Base-by-base conservation (phyloP, 2,888 invertebrate genomes). In the Sinopyrophorus schimmeli region DNA sequence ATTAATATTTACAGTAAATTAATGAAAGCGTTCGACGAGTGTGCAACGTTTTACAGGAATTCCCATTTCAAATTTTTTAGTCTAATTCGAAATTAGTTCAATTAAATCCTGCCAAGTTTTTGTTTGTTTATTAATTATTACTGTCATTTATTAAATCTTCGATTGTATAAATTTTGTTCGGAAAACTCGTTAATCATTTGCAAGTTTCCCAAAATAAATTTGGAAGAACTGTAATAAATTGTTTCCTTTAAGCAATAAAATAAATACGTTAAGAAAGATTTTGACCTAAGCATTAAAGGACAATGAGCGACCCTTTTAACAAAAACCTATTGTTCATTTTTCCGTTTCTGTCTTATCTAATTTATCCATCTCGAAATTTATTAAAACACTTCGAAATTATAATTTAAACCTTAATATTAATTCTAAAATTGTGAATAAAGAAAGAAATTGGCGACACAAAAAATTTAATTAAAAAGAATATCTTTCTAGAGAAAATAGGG, bases 261-360 rank as follows among this genome's bases (percentile, higher is more conserved):
- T 30, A 30, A 28, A 11, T 28, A 28, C 21, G 10, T 18, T 11
- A 32, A 18, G 32, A 20, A 11, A 9, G 32, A 32, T 32, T 12
- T 11, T n/a, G 5, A 12, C 20, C 32, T 32, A 32, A 32, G 32
- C 20, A n/a, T n/a, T n/a, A 32, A 20, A 32, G 32, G 18, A 32
- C 18, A 18, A 32, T 20, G 32, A n/a, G 16, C 16, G 9, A 20
- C 21, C 14, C 32, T 32, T 18, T 17, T 20, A 32, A 20, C 20
- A 10, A 10, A 15, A 12, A 10, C 20, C 32, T 32, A 10, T 32
- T 32, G 32, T 32, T 11, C 32, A 5, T 20, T 17, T 32, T 32
- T 32, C 20, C 21, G 32, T 10, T 12, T 16, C 18, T 12, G 32
- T 30, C 16, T 20, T 32, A 20, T n/a, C 18, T 32, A 20, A 32